Percentiles rank a stretch among this genome's conserved stretches.
Conservation (phyloP, 2,888 invertebrate genomes). For the Saturnia pavonia region DNA sequence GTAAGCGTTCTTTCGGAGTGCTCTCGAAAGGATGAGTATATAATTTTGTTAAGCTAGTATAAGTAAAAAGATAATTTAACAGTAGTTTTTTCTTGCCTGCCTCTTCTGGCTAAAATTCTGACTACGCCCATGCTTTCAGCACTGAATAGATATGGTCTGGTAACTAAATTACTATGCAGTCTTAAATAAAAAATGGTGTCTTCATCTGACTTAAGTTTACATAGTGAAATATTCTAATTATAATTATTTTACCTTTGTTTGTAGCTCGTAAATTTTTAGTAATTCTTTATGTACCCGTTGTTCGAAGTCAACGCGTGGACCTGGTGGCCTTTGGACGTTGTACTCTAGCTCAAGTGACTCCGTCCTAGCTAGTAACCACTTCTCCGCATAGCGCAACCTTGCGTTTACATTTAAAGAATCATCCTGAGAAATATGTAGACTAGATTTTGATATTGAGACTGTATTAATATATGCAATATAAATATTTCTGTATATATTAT, state of each 20-base stretch:
- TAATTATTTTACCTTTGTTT: slow-evolving; percentile 50
- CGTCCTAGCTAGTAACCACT: slow-evolving; percentile 61
- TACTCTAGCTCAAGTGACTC: slow-evolving; percentile 57
- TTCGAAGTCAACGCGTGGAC: slow-evolving; percentile 55
- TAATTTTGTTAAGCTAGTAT: too few species aligned
- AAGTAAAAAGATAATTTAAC: too few species aligned
- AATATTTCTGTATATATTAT: too few species aligned
- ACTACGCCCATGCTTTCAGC: not conserved
- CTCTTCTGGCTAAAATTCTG: too few species aligned
- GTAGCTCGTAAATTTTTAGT: slow-evolving; percentile 55
- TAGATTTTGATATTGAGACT: not conserved
- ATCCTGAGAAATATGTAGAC: slow-evolving; percentile 41
- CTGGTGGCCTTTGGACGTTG: slow-evolving; percentile 37
- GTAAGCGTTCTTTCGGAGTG: too few species aligned
- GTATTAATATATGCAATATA: not conserved
- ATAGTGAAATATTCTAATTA: not conserved
- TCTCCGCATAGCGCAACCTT: slow-evolving; percentile 61
- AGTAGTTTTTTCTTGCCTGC: too few species aligned
- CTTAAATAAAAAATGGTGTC: not conserved
- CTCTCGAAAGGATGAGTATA: too few species aligned
- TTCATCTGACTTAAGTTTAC: not conserved
- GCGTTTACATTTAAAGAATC: slow-evolving; percentile 56
- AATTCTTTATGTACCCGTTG: slow-evolving; percentile 62
- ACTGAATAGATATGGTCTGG: not conserved
- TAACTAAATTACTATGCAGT: not conserved